A percentile compares a stretch with the other conserved stretches of the same genome.
phyloP scores from a whole-genome alignment of 2,113 vertebrate genomes.

The Apistogramma diplotaenia region DNA sequence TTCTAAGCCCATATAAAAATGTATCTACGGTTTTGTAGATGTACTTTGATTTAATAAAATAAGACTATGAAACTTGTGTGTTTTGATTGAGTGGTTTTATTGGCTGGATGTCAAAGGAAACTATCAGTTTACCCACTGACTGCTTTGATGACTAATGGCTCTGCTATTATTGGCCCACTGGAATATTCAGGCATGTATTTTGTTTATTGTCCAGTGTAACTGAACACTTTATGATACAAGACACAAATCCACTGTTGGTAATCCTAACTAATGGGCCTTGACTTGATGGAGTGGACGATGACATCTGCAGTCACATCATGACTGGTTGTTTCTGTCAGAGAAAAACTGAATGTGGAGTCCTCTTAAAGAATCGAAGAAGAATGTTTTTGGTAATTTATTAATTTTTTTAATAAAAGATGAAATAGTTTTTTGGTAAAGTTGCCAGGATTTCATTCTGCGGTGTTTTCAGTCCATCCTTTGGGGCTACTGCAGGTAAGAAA shows the following conservation, averaged over 20 bases:
- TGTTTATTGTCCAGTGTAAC: slow-evolving; percentile 44
- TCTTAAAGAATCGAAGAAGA: neutral
- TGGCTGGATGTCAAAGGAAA: neutral
- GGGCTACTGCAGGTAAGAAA: neutral
- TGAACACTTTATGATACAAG: slow-evolving; percentile 36
- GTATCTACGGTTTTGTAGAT: slow-evolving; percentile 79
- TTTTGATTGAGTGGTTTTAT: neutral
- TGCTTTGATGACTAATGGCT: slow-evolving; percentile 19
- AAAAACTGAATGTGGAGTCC: neutral
- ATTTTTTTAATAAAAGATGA: neutral
- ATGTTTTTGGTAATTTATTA: neutral
- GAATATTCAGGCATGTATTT: slow-evolving; percentile 40
- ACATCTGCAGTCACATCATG: neutral
- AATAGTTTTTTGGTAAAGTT: neutral
- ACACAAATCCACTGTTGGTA: slow-evolving; percentile 41
- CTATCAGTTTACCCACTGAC: slow-evolving; percentile 5
- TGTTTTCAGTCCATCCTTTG: neutral
- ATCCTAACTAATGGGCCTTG: slow-evolving; percentile 56
- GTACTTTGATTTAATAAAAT: slow-evolving; percentile 81
- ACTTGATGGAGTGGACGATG: slow-evolving; percentile 10
- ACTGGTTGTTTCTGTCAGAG: neutral
- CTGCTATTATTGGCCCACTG: neutral
- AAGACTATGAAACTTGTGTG: slow-evolving; percentile 43
- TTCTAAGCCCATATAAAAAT: slow-evolving; percentile 75
- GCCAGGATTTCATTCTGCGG: neutral